Percentiles rank a stretch among this genome's conserved stretches.
Conservation (phyloP, 1,140 invertebrate species). For the Sitobion miscanthi region DNA sequence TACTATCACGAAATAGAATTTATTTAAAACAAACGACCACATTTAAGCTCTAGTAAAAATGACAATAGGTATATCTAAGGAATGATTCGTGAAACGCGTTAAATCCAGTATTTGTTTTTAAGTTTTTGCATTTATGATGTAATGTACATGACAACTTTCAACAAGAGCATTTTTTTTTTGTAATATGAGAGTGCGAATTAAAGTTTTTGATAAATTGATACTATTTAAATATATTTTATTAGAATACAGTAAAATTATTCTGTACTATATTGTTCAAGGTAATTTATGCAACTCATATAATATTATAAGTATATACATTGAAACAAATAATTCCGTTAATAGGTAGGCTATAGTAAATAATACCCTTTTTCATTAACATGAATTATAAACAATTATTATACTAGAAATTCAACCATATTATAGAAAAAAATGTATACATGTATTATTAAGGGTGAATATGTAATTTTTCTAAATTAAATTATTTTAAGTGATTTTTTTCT, state of each 20-base stretch:
- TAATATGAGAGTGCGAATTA: not conserved
- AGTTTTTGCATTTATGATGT: not conserved
- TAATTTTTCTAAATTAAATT: not conserved
- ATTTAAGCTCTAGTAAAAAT: not conserved
- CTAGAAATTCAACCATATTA: too few species aligned
- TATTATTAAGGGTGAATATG: too few species aligned
- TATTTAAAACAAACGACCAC: not conserved
- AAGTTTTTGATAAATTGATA: not conserved
- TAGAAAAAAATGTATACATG: too few species aligned
- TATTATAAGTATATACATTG: not conserved
- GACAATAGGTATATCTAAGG: not conserved
- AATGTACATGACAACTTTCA: not conserved
- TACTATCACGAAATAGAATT: not conserved
- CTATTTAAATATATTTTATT: not conserved
- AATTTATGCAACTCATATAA: not conserved
- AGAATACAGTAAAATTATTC: not conserved
- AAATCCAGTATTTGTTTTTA: not conserved
- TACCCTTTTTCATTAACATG: too few species aligned
- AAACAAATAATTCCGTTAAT: not conserved
- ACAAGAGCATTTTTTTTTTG: not conserved
- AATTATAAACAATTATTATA: too few species aligned
- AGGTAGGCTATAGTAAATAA: too few species aligned
- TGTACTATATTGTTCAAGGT: not conserved
- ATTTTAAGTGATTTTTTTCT: not conserved
- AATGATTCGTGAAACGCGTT: not conserved